Percentiles rank a stretch among this genome's conserved stretches.
phyloP scores from a whole-genome alignment of 2,797 vertebrate genomes.

The Garrulus glandarius region DNA sequence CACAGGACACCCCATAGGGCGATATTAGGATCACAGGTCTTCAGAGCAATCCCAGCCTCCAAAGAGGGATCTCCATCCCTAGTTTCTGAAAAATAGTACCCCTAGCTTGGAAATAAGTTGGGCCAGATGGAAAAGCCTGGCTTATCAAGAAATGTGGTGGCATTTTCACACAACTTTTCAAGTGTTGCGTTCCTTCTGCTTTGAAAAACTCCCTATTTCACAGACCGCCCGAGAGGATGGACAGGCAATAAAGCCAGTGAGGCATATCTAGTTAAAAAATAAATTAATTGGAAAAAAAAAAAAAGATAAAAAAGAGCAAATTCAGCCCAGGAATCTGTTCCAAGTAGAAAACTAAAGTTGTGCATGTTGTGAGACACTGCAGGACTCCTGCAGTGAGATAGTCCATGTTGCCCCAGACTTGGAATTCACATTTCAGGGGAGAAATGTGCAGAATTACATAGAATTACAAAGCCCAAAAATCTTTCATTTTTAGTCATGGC shows the following conservation, averaged over 20 bases:
- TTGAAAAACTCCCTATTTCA: not conserved
- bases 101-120: not conserved
- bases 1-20: too few species aligned
- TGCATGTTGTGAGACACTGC: not conserved
- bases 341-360: not conserved
- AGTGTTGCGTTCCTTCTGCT: not conserved
- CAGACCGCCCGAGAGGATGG: not conserved
- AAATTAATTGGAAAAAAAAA: too few species aligned
- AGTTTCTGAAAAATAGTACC: not conserved
- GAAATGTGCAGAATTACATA: not conserved
- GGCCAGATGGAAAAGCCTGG: not conserved
- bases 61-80: not conserved
- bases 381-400: not conserved
- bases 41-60: not conserved
- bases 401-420: not conserved
- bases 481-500: not conserved
- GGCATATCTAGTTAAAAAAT: not conserved
- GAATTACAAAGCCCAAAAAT: not conserved
- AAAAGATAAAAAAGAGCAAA: rapidly evolving
- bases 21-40: not conserved
- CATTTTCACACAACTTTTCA: not conserved
- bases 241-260: not conserved
- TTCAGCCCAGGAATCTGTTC: not conserved
- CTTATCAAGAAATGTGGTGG: not conserved
- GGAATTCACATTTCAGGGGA: not conserved